Conservation (phyloP, 2,113 vertebrate genomes). For the Oenanthe oenanthe region DNA sequence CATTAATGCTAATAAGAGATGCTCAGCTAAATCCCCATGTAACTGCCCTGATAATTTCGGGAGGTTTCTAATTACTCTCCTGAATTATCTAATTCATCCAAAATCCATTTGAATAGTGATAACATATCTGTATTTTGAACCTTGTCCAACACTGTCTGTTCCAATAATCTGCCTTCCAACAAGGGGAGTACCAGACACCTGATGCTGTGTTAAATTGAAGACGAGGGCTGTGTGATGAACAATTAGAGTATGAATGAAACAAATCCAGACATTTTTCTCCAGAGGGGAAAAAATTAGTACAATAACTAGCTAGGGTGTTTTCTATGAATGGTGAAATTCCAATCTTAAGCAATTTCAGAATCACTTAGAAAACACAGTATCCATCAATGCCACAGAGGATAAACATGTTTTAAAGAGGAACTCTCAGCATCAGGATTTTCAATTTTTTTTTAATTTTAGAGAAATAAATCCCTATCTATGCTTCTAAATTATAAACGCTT, state of each 20-base stretch:
- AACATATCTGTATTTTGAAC: not conserved
- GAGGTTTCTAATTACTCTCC: not conserved
- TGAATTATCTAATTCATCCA: constrained; percentile 16
- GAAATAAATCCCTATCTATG: not conserved
- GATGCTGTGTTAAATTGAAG: not conserved
- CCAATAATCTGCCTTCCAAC: not conserved
- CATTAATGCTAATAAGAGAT: not conserved
- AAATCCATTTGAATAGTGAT: constrained; percentile 10
- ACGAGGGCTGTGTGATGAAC: accelerated
- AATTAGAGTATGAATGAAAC: not conserved
- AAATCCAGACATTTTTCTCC: not conserved
- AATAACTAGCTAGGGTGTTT: not conserved
- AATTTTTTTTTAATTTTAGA: not conserved
- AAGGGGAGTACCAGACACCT: not conserved
- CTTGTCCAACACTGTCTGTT: not conserved
- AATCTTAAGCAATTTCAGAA: not conserved
- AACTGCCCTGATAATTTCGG: not conserved
- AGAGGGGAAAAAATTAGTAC: not conserved
- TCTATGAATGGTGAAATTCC: not conserved
- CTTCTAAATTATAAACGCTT: not conserved
- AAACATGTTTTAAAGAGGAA: not conserved
- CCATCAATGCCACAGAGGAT: not conserved
- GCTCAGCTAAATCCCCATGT: not conserved
- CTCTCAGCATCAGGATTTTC: not conserved
- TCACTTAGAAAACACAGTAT: not conserved